Evolutionary conservation across 2,113 vertebrate genomes (phyloP), one percentile per base, ranked within the genome.

Genomic region (Corydoras maculifer): DNA sequence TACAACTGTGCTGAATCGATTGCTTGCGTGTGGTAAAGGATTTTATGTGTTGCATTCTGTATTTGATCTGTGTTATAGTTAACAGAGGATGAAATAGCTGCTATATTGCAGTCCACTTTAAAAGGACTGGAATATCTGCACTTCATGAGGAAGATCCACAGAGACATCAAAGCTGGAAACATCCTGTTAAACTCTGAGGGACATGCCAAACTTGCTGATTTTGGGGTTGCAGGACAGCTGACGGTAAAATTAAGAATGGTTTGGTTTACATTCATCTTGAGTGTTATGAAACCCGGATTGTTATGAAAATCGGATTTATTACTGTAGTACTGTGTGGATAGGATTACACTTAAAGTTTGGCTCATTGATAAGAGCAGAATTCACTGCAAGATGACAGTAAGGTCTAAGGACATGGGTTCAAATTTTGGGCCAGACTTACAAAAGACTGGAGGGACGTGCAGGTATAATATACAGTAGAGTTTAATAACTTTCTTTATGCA

Each of bases 121-220:
- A 99, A 99, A 85, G 97, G 97, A 74, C 91, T 99, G 70, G 97
- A 99, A 83, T 99, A 99, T 78, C 91, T 99, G 75, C 97, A 99
- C 82, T 99, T 99, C 72, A 99, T 98, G 97, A 96, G 97, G 84
- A 99, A 99, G 90, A 99, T 99, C 84, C 97, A 99, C 81, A 88
- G 97, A 77, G 97, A 99, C 88, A 99, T 99, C 84, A 99, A 99
- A 83, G 97, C 97, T 76, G 97, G 97, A 78, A 99, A 99, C 83
- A 98, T 99, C 79, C 93, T 99, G 49, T 93, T 99, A 63, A 99
- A 98, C 83, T 98, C 95, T 0, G 97, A 99, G 80, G 97, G 97
- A 29, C 96, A 98, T 30, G 96, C 96, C 73, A 99, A 99, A 81
- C 88, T 99, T 79, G 97, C 97, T 25, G 97, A 99, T 84, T 99